Evolutionary conservation across 2,888 invertebrate genomes (phyloP), one percentile per base, ranked within the genome.

Genomic region (Apamea sordens): DNA sequence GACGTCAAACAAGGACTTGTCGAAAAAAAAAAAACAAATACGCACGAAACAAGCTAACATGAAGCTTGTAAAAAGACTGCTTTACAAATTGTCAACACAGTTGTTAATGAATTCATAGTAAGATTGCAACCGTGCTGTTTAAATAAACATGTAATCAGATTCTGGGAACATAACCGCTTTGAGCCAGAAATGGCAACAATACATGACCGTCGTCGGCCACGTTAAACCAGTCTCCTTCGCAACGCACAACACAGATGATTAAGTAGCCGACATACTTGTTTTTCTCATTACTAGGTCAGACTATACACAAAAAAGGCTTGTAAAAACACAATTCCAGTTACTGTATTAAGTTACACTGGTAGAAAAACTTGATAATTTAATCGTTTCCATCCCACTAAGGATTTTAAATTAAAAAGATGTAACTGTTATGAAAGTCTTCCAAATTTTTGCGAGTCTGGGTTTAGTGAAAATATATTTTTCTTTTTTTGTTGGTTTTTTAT

Each of bases 351-450:
- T 71, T 76, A 71, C 21, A 41, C 32, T 59, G 41, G 28, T 8
- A 21, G n/a, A 24, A 71, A 80, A 82, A 80, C 47, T 67, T 69
- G 4, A 68, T 79, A 80, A 80, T 76, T 41, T 65, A 84, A 88
- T 82, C 80, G 59, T 82, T 86, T 84, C 79, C 64, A 84, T 84
- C 79, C 24, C 70, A 77, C 59, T 71, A 72, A 67, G 72, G 80
- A 76, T 73, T 75, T 82, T 86, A 80, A 88, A 85, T 83, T 75
- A 53, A 79, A 79, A 79, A 77, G 67, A 76, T 70, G 70, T 77
- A 73, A 76, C 77, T 64, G 67, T 73, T 80, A 77, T 56, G 69
- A 74, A 77, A 80, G 77, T 56, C 53, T 61, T 77, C 67, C 32
- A 72, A 76, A 73, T 73, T 73, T 82, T 76, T 71, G 36, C 69